Evolutionary conservation across 2,797 vertebrate genomes (phyloP).

Genomic region (Sternarchorhynchus goeldii): DNA sequence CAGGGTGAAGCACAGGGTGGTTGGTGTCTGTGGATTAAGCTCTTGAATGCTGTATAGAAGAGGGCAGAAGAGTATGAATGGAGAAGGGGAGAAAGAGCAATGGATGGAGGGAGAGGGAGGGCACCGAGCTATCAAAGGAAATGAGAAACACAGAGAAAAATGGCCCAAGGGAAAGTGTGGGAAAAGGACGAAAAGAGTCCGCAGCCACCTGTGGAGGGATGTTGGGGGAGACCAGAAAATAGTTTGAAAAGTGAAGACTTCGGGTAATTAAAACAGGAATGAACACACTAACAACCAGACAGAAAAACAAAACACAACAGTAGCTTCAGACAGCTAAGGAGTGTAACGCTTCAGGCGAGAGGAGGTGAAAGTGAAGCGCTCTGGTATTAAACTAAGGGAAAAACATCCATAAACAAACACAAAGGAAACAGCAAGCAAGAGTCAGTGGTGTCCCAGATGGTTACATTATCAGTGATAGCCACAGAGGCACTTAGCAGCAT

Average conservation of each 20-base stretch:
- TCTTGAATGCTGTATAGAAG: slow-evolving; percentile 38
- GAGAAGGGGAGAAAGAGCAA: slow-evolving; percentile 28
- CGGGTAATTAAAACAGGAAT: slow-evolving; percentile 27
- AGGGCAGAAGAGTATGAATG: slow-evolving; percentile 31
- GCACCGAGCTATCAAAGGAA: slow-evolving; percentile 37
- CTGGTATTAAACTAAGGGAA: background rate
- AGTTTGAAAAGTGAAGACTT: background rate
- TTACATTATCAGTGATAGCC: slow-evolving; percentile 71
- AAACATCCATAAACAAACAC: slow-evolving; percentile 7
- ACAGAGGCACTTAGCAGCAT: slow-evolving; percentile 68
- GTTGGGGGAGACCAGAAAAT: background rate
- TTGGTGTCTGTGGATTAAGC: slow-evolving; percentile 38
- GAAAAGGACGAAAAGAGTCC: slow-evolving; percentile 26
- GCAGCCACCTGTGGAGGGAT: background rate
- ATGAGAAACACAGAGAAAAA: slow-evolving; percentile 34
- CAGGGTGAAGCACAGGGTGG: slow-evolving; percentile 43
- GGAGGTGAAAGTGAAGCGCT: background rate
- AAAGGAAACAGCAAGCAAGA: slow-evolving; percentile 7
- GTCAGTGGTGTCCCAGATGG: slow-evolving; percentile 59
- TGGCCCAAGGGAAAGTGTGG: slow-evolving; percentile 28
- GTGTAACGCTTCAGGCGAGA: background rate
- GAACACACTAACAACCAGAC: background rate
- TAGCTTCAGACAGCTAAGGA: background rate
- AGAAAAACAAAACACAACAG: background rate
- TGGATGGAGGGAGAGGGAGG: slow-evolving; percentile 36